Evolutionary conservation across 2,113 vertebrate species (phyloP).

Genomic region (Phrynocephalus versicolor): DNA sequence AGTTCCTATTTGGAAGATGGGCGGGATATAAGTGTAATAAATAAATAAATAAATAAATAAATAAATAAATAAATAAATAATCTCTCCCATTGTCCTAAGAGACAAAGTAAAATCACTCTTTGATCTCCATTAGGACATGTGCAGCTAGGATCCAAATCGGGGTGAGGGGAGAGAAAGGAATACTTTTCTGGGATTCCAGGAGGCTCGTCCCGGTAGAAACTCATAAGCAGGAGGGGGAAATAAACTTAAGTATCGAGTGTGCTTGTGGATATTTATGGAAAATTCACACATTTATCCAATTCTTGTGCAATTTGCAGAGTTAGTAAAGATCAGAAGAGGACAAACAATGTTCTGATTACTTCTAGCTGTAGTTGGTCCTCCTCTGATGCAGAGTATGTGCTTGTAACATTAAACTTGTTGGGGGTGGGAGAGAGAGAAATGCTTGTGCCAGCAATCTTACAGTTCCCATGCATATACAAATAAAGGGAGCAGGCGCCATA

Average conservation of each 20-base stretch:
- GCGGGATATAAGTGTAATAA: too few relatives aligned
- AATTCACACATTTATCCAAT: background rate
- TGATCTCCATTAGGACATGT: background rate
- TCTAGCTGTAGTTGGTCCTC: background rate
- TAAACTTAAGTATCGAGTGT: background rate
- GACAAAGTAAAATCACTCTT: background rate
- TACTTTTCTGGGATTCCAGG: background rate
- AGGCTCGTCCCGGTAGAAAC: background rate
- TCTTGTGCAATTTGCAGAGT: background rate
- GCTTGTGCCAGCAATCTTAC: background rate
- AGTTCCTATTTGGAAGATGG: too few relatives aligned
- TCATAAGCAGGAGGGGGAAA: background rate
- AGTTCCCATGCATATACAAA: background rate
- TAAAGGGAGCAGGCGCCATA: background rate
- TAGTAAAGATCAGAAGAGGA: background rate
- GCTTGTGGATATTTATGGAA: background rate
- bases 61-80: too few relatives aligned
- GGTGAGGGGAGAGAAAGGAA: background rate
- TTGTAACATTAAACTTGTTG: background rate
- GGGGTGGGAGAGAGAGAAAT: background rate
- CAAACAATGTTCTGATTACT: background rate
- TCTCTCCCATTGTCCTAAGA: too few relatives aligned
- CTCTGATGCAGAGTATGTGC: background rate
- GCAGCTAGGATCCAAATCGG: background rate
- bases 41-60: too few relatives aligned